Evolutionary conservation across 2,888 invertebrate genomes (phyloP), one percentile per base, ranked within the genome.

Genomic region (Lasioglossum vierecki): DNA sequence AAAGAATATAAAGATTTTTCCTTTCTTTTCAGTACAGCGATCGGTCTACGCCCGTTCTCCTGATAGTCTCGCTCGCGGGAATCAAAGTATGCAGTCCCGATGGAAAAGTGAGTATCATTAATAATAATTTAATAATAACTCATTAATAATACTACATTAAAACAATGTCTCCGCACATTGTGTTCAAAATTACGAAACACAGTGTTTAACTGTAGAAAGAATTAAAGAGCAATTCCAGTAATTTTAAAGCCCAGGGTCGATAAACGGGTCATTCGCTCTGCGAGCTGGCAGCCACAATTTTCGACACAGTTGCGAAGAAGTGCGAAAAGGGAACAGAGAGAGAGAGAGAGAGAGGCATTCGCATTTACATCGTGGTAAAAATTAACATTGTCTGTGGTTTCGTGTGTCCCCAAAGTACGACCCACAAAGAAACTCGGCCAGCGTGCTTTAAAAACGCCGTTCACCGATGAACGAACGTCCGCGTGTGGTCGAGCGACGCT

Each of bases 81-180:
- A 97, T 98, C 95, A 97, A 97, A 96, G 97, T 98, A 96, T 97
- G 97, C 97, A 97, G 97, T 95, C 97, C 97, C 95, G 97, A 97
- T 95, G 97, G 97, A 94, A 97, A 97, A 97, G 98, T 98, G 95
- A 96, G 95, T 94, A 88, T 26, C 13, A 30, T 63, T 63, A 30
- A 30, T 30, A n/a, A n/a, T 4, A n/a, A 30, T 1, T 30, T 30
- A 30, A 30, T 30, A 30, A 30, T 30, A 30, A 30, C 30, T 26
- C 13, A 30, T 63, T 30, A 30, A 30, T 30, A n/a, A n/a, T 4
- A n/a, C n/a, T n/a, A 3, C 22, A n/a, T 57, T n/a, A 1, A 49
- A 49, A 13, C 18, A 49, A 49, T 5, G 5, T 49, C 49, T 49
- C 2, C 49, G 5, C 18, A 2, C 18, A 46, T 46, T 4, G 46